These are phyloP conservation scores for Sialis fuliginosa DNA, from an alignment of 2,888 invertebrate genomes.

Conservation along the genomic window DNA sequence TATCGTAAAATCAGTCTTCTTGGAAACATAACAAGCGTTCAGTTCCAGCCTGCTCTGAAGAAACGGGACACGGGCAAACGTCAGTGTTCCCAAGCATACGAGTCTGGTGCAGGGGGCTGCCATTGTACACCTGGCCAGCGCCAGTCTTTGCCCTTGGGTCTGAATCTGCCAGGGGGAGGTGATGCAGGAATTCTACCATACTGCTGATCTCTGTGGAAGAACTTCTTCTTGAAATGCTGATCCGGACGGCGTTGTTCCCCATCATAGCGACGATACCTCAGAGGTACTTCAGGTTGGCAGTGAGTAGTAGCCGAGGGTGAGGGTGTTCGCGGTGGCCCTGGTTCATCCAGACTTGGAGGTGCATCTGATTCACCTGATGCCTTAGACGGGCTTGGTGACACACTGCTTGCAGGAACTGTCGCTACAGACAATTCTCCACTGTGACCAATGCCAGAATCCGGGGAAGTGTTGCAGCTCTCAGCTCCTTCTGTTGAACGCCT, in stretches of 20 bases:
- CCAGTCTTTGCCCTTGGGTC: slow-evolving; percentile 58
- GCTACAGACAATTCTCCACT: slow-evolving; percentile 36
- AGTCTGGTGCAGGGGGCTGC: neutral
- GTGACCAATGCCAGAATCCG: slow-evolving; percentile 72
- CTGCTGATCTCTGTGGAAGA: slow-evolving; percentile 53
- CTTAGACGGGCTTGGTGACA: slow-evolving; percentile 17
- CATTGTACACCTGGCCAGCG: slow-evolving; percentile 31
- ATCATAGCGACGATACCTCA: slow-evolving; percentile 36
- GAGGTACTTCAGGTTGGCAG: slow-evolving; percentile 29
- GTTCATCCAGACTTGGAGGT: slow-evolving; percentile 22
- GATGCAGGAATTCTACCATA: slow-evolving; percentile 20
- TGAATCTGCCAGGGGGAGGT: slow-evolving; percentile 12
- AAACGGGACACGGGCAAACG: neutral
- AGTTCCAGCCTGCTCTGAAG: no score
- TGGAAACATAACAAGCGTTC: no score
- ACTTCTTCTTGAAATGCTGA: slow-evolving; percentile 70
- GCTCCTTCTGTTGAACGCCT: slow-evolving; percentile 66
- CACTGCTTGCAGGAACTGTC: slow-evolving; percentile 24
- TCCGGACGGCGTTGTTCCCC: slow-evolving; percentile 28
- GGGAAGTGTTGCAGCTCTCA: slow-evolving; percentile 63
- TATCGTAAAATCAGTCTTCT: no score
- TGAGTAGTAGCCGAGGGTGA: slow-evolving; percentile 32
- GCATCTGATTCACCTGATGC: slow-evolving; percentile 22
- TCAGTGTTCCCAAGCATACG: neutral
- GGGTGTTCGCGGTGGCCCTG: slow-evolving; percentile 35